Base-by-base conservation (phyloP, 2,888 invertebrate species). In the Eupithecia inturbata region DNA sequence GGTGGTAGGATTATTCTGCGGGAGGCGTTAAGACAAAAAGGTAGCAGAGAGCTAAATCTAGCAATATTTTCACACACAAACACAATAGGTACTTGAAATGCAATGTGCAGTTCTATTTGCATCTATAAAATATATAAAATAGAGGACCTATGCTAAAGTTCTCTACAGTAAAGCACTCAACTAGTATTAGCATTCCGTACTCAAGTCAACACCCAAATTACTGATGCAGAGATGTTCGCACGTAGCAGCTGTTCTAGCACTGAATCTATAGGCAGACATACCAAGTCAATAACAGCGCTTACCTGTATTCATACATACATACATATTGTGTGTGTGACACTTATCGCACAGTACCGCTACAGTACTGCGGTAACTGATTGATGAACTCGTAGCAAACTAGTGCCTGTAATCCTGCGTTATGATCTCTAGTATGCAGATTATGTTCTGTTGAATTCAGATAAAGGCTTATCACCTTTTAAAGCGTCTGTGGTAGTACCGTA, bases 131-230 rank as follows among this genome's bases (percentile, higher is more conserved):
- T n/a, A 16, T 49, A 49, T 49, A 49, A 49, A 57, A 53, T 22
- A 53, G n/a, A 57, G 22, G 22, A 57, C 57, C 57, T 26, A 57
- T 26, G 26, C 57, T 3, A 57, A 26, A 14, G 22, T 26, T 57
- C 22, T 57, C 22, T 26, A 26, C 57, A 57, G 57, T 26, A 57
- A 57, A 57, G 26, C 57, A 57, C 26, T 57, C 26, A 57, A 5
- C 22, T 26, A 26, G 26, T 22, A 66, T 39, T 45, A n/a, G 45
- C 49, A 67, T 67, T 67, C 45, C 22, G 45, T 33, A 33, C 31
- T 64, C 64, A 64, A 64, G 64, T 64, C 64, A 64, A 64, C 64
- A 36, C n/a, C 67, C 26, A 31, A 45, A 45, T 41, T 67, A 67
- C 67, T 41, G 41, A 41, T 41, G 67, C 64, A 36, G 64, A 64